Base-by-base conservation (phyloP, 2,113 vertebrate species). In the Lepidothrix coronata region DNA sequence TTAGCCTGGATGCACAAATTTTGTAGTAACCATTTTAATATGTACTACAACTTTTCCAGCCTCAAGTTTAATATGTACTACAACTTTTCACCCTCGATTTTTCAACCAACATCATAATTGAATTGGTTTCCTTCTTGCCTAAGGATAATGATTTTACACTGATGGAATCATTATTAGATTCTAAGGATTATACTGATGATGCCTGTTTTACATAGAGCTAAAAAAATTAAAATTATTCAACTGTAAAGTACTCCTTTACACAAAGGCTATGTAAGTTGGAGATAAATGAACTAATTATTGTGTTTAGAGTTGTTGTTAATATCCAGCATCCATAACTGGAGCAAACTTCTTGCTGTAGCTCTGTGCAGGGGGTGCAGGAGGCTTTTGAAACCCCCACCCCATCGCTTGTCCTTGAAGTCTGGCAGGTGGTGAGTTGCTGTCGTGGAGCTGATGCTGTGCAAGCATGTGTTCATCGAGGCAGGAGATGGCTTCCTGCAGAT, bases 11-110 rank as follows among this genome's bases (percentile, higher is more conserved):
- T 97, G 96, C 97, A 97, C 93, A 94, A 91, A 97, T 97, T 98
- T 97, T 95, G 96, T 97, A 97, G 97, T 97, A 98, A 97, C 98
- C 96, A 96, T 97, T 98, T 98, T 98, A 98, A 97, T 98, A 97
- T 96, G 96, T 98, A 96, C 96, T 98, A 95, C 97, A 98, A 97
- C 95, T 97, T 98, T 97, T 95, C 95, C 94, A 97, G 96, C 97
- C 97, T 96, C 95, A 89, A 98, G 97, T 98, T 98, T 97, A 97
- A 98, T 97, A 98, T 97, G 96, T 98, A 97, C 98, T 98, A 95
- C 97, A 98, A 97, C 95, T 98, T 98, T 97, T 97, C 96, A 91
- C 97, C 97, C 97, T 97, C 88, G 67, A 96, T 97, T 98, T 98
- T 97, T 98, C 98, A 98, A 82, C 96, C 96, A 94, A 94, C 96